Percentiles rank a stretch among this genome's conserved stretches.
Conservation (phyloP, 2,113 vertebrate genomes). For the Ictidomys tridecemlineatus region DNA sequence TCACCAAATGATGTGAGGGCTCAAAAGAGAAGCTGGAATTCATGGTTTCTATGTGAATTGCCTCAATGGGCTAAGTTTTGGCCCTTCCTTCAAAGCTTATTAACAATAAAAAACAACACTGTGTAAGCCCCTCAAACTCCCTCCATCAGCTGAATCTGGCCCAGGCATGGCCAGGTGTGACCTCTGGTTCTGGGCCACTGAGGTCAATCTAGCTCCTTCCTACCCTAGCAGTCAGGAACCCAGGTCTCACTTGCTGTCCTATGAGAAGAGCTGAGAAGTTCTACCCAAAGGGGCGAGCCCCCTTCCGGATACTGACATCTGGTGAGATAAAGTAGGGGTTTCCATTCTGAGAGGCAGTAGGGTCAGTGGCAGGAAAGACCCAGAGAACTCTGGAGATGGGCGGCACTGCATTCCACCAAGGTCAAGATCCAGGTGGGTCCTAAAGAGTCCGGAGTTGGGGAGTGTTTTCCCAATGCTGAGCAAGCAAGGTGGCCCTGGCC, state of each 20-base stretch:
- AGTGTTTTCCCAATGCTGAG: neutral
- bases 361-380: neutral
- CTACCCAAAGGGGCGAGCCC: neutral
- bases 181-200: no score
- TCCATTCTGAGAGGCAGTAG: neutral
- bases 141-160: neutral
- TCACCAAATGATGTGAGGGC: accelerated
- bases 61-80: neutral
- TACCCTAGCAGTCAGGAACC: neutral
- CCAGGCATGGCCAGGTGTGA: no score
- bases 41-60: accelerated
- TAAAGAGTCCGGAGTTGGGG: neutral
- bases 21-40: neutral
- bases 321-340: neutral
- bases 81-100: neutral
- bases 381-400: neutral
- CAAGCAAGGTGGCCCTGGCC: neutral
- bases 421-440: neutral
- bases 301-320: neutral
- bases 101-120: neutral
- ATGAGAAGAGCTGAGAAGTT: neutral
- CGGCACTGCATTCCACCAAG: neutral
- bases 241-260: neutral
- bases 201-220: neutral
- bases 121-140: neutral